A percentile compares a stretch with the other conserved stretches of the same genome.
phyloP scores from a whole-genome alignment of 1,140 invertebrate species.

The Schlechtendalia chinensis region DNA sequence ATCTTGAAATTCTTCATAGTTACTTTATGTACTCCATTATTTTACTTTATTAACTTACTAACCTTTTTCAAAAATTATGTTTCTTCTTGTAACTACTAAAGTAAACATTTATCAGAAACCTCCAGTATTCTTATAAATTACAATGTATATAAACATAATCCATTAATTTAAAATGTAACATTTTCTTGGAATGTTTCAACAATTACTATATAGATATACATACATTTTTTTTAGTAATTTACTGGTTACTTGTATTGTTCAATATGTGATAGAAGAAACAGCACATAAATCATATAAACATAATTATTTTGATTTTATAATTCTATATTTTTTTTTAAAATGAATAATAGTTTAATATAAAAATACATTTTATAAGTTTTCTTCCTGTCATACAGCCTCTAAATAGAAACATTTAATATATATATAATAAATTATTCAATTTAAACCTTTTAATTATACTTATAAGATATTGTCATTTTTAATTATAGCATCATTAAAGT shows the following conservation, averaged over 20 bases:
- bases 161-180: neutral
- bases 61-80: neutral
- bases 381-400: no score
- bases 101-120: neutral
- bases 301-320: neutral
- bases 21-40: constrained; percentile 14
- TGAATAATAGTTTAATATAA: no score
- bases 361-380: no score
- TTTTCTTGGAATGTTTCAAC: neutral
- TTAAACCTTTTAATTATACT: neutral
- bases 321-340: neutral
- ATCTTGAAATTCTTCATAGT: neutral
- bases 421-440: neutral
- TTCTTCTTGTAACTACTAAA: neutral
- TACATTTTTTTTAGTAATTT: neutral
- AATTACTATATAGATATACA: no score
- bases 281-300: neutral
- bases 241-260: neutral
- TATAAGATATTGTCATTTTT: neutral
- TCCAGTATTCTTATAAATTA: neutral
- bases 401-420: no score
- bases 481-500: neutral
- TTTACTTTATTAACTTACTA: neutral
- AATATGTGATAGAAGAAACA: neutral
- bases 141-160: neutral